Percentiles rank a stretch among this genome's conserved stretches.
These are phyloP conservation scores for Trimorus sp. DNA, from an alignment of 2,888 invertebrate genomes.

Conservation along the genomic window DNA sequence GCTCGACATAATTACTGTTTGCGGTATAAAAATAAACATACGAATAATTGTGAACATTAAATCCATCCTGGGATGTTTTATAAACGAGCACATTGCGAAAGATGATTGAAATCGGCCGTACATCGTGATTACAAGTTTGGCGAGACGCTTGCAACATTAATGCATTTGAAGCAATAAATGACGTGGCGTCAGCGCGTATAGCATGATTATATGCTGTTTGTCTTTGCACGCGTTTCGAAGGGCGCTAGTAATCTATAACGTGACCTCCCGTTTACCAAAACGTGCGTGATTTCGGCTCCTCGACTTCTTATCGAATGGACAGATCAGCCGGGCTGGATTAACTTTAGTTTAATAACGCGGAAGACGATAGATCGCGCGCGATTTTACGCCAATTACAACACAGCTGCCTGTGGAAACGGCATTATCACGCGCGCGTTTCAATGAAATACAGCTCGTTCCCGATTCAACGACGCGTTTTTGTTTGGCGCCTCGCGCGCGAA, in stretches of 20 bases:
- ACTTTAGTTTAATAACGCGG: constrained; percentile 45
- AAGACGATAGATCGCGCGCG: neutral
- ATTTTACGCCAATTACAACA: constrained; percentile 20
- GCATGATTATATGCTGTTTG: constrained; percentile 59
- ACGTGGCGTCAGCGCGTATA: constrained; percentile 56
- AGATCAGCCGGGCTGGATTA: constrained; percentile 29
- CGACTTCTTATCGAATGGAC: constrained; percentile 38
- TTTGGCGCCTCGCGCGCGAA: constrained; percentile 19
- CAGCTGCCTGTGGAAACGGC: constrained; percentile 4
- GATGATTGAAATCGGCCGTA: neutral
- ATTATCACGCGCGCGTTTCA: constrained; percentile 14
- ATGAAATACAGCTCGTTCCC: constrained; percentile 9
- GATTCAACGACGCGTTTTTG: constrained; percentile 18
- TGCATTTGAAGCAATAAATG: constrained; percentile 58
- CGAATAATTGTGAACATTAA: constrained; percentile 3
- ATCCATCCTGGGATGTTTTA: no score
- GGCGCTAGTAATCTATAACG: constrained; percentile 67
- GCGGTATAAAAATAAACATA: no score
- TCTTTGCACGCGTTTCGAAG: constrained; percentile 65
- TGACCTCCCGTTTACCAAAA: constrained; percentile 65
- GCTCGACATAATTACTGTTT: no score
- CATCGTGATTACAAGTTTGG: constrained; percentile 21
- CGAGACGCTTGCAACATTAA: constrained; percentile 53
- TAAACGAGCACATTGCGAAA: constrained; percentile 1
- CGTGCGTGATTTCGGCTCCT: constrained; percentile 45